phyloP scores from a whole-genome alignment of 1,140 invertebrate genomes.

The Atta texana region DNA sequence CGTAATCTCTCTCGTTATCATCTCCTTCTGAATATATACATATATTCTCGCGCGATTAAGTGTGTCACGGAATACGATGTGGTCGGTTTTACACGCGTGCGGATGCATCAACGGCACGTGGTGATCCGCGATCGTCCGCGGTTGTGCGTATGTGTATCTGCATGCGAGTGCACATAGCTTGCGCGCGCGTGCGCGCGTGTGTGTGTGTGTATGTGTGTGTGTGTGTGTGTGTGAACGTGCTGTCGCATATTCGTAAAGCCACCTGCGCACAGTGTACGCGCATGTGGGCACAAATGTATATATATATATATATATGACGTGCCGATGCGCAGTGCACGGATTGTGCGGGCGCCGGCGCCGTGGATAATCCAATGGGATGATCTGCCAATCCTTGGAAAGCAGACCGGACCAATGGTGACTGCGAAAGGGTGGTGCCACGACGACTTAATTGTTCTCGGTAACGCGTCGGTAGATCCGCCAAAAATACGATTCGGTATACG shows the following conservation, averaged over 20 bases:
- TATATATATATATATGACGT: background rate
- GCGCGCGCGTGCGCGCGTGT: background rate
- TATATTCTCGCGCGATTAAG: constrained; percentile 8
- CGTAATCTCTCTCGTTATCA: background rate
- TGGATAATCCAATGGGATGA: constrained; percentile 86
- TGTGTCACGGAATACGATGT: constrained; percentile 48
- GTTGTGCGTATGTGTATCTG: constrained; percentile 53
- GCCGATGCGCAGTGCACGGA: constrained; percentile 71
- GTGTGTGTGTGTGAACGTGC: too few species aligned
- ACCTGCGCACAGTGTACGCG: constrained; percentile 29
- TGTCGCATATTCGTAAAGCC: background rate
- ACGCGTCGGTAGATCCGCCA: constrained; percentile 7
- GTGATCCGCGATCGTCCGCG: constrained; percentile 36
- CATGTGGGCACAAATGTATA: constrained; percentile 11
- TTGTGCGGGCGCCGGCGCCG: constrained; percentile 81
- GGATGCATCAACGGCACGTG: constrained; percentile 61
- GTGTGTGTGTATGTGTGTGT: background rate
- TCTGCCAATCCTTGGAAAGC: constrained; percentile 83
- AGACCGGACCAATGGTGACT: constrained; percentile 79
- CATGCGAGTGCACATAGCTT: constrained; percentile 23
- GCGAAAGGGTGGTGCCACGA: constrained; percentile 72
- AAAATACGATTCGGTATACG: constrained; percentile 28
- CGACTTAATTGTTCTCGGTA: constrained; percentile 63
- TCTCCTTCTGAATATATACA: background rate
- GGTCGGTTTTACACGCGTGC: constrained; percentile 31